Conservation (phyloP, 2,113 vertebrate genomes). For the Scomber scombrus region DNA sequence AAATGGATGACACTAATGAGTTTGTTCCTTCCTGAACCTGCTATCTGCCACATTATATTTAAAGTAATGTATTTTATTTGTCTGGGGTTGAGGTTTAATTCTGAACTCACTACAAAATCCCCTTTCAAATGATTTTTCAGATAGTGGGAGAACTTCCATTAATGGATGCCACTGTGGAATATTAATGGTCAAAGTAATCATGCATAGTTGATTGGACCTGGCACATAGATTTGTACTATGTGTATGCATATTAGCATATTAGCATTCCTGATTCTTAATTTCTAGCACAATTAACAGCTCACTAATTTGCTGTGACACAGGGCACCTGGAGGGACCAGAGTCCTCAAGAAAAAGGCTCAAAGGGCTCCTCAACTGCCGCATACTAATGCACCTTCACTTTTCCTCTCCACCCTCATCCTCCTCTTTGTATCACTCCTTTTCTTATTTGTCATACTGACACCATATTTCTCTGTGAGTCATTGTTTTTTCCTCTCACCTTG, state of each 20-base stretch:
- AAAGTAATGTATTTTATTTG: background rate
- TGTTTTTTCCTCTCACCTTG: background rate
- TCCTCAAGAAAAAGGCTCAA: slow-evolving; percentile 41
- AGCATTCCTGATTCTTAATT: slow-evolving; percentile 25
- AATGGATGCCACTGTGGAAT: slow-evolving; percentile 14
- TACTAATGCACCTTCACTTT: slow-evolving; percentile 46
- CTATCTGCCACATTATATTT: no score
- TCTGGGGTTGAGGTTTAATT: background rate
- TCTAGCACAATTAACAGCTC: slow-evolving; percentile 48
- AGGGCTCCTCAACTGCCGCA: slow-evolving; percentile 26
- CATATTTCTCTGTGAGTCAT: background rate
- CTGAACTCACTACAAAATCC: no score
- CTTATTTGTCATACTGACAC: background rate
- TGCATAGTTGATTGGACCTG: slow-evolving; percentile 15
- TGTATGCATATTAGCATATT: slow-evolving; percentile 13
- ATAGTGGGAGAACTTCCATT: background rate
- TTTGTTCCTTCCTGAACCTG: background rate
- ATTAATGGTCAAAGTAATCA: slow-evolving; percentile 20
- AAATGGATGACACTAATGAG: slow-evolving; percentile 1
- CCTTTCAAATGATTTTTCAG: no score
- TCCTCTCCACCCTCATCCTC: background rate
- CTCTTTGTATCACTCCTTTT: background rate
- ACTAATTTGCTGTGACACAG: slow-evolving; percentile 34
- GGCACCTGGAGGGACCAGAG: slow-evolving; percentile 44
- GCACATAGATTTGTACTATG: slow-evolving; percentile 2